Evolutionary conservation across 2,113 vertebrate genomes (phyloP).

Genomic region (Potamarius usumacintae): DNA sequence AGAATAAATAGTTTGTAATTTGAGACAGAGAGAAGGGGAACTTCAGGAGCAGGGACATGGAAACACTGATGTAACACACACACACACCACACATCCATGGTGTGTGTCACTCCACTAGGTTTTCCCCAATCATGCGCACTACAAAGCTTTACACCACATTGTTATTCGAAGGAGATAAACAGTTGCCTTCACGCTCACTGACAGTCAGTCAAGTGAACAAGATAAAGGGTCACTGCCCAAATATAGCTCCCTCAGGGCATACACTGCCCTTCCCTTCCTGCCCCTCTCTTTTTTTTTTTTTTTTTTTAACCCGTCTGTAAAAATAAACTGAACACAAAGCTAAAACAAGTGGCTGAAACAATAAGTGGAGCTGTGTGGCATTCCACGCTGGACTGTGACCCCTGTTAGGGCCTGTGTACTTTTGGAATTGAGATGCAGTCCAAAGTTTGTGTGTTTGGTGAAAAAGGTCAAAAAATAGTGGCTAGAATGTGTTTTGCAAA

Average conservation of each 20-base stretch:
- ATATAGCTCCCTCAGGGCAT: constrained; percentile 65
- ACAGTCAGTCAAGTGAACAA: constrained; percentile 60
- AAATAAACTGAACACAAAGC: constrained; percentile 62
- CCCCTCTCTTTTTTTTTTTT: neutral
- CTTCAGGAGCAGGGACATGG: neutral
- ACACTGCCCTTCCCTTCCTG: constrained; percentile 52
- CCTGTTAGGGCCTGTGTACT: neutral
- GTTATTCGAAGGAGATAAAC: neutral
- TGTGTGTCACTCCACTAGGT: neutral
- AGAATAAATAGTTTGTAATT: neutral
- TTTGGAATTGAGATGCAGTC: neutral
- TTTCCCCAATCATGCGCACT: neutral
- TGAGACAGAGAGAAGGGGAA: neutral
- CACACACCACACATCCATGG: neutral
- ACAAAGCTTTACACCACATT: neutral
- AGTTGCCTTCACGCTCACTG: constrained; percentile 54
- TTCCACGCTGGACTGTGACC: constrained; percentile 60
- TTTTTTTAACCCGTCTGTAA: constrained; percentile 60
- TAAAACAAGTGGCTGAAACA: constrained; percentile 65
- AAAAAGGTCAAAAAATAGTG: neutral
- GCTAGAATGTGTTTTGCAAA: neutral
- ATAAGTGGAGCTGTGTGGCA: constrained; percentile 64
- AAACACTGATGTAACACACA: neutral
- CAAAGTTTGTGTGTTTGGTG: neutral
- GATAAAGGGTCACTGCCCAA: constrained; percentile 64